Percentiles rank a stretch among this genome's conserved stretches.
Conservation (phyloP, 1,140 invertebrate genomes). For the Goniozus legneri region DNA sequence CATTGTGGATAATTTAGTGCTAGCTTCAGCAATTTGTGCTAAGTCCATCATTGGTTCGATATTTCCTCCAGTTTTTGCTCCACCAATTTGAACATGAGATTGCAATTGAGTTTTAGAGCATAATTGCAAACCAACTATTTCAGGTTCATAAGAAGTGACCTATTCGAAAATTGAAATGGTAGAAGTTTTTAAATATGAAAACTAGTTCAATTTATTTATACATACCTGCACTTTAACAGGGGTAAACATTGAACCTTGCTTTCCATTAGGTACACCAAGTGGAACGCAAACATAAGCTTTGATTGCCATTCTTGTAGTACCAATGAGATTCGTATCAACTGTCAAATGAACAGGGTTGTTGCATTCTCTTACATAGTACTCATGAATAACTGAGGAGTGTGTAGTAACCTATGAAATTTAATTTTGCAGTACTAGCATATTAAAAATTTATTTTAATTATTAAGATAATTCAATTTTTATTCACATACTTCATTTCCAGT, state of each 20-base stretch:
- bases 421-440: constrained; percentile 1
- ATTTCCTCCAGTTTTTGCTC: constrained; percentile 49
- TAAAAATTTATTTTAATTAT: not conserved
- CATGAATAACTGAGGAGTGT: constrained; percentile 95
- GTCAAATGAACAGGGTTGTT: constrained; percentile 92
- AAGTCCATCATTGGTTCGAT: constrained; percentile 83
- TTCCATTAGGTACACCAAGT: constrained; percentile 77
- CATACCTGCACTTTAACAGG: constrained; percentile 75
- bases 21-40: constrained; percentile 80
- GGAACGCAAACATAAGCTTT: constrained; percentile 81
- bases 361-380: constrained; percentile 93
- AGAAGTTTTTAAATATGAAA: not conserved
- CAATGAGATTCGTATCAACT: constrained; percentile 82
- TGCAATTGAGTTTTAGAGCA: constrained; percentile 68
- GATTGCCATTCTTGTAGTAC: constrained; percentile 78
- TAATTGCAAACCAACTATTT: constrained; percentile 76
- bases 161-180: constrained; percentile 20
- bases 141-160: constrained; percentile 84
- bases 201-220: not conserved
- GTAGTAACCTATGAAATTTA: constrained; percentile 71
- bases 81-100: constrained; percentile 27
- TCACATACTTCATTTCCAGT: constrained; percentile 84
- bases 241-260: constrained; percentile 94
- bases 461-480: not conserved
- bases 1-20: constrained; percentile 69